Percentiles rank a stretch among this genome's conserved stretches.
phyloP scores from a whole-genome alignment of 2,797 vertebrate genomes.

The Coccyzus lansbergi region DNA sequence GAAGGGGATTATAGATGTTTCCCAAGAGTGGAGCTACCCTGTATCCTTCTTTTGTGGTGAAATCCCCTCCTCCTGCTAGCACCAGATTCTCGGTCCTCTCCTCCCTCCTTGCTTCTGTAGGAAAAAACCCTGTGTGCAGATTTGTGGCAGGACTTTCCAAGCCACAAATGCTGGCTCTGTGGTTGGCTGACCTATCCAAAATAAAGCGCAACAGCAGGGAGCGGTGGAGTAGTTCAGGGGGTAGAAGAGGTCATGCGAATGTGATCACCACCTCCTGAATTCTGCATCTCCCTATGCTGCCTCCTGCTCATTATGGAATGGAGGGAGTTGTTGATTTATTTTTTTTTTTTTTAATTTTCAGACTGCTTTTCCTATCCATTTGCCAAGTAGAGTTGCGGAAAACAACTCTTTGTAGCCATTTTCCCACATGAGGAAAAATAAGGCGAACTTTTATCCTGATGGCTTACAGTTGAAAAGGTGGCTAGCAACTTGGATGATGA shows the following conservation, averaged over 20 bases:
- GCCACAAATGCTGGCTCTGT: constrained; percentile 53
- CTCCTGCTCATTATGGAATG: not conserved
- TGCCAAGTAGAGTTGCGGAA: not conserved
- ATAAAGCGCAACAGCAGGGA: constrained; percentile 64
- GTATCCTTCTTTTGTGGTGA: not conserved
- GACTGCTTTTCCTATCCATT: not conserved
- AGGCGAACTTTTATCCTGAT: not conserved
- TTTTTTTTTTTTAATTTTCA: constrained; percentile 12
- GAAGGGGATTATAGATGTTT: not conserved
- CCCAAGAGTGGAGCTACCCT: not conserved
- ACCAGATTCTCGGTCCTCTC: not conserved
- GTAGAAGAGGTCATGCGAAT: constrained; percentile 47
- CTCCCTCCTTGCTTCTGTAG: not conserved
- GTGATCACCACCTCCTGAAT: not conserved
- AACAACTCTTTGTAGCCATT: not conserved
- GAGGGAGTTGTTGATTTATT: not conserved
- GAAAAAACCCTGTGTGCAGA: not conserved
- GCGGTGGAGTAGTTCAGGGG: constrained; percentile 16
- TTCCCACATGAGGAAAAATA: not conserved
- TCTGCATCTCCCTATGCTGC: not conserved
- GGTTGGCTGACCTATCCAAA: constrained; percentile 44
- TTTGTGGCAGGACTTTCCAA: constrained; percentile 23
- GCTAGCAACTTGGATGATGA: not conserved
- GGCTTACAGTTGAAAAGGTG: not conserved
- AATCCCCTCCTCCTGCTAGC: not conserved